Percentiles rank a stretch among this genome's conserved stretches.
phyloP scores from a whole-genome alignment of 1,140 invertebrate species.

The Halictus rubicundus region DNA sequence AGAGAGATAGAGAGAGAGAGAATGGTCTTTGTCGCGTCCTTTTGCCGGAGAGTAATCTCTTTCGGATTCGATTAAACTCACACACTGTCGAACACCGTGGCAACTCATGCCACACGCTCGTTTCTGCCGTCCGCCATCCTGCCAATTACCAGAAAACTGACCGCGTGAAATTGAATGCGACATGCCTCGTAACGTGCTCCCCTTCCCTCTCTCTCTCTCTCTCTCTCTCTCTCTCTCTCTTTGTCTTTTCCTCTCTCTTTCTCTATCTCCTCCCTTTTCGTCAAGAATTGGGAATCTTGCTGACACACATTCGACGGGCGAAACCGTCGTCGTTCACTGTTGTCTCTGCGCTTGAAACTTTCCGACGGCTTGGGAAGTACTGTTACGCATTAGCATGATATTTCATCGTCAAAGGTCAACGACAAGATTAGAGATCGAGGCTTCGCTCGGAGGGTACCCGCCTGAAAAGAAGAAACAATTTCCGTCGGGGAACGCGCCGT shows the following conservation, averaged over 20 bases:
- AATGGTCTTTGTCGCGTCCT: slow-evolving; percentile 16
- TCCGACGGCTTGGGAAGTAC: not conserved
- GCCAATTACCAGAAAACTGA: slow-evolving; percentile 45
- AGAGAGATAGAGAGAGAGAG: not conserved
- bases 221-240: not conserved
- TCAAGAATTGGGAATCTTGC: slow-evolving; percentile 30
- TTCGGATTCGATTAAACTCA: slow-evolving; percentile 41
- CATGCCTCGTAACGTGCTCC: slow-evolving; percentile 27
- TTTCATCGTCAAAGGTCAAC: not conserved
- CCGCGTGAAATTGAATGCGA: slow-evolving; percentile 48
- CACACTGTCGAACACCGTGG: not conserved
- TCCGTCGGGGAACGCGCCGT: not conserved
- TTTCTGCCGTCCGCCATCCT: not conserved
- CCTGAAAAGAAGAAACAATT: not conserved
- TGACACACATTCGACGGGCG: slow-evolving; percentile 8
- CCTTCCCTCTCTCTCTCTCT: not conserved
- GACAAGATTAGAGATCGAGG: slow-evolving; percentile 7
- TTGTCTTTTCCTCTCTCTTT: not conserved
- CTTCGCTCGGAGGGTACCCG: not conserved
- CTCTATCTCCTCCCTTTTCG: slow-evolving; percentile 1
- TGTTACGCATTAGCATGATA: not conserved
- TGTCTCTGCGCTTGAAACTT: too few relatives aligned
- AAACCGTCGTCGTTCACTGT: too few relatives aligned
- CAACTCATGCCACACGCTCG: not conserved
- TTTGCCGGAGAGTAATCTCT: slow-evolving; percentile 20